These are phyloP conservation scores for Volucella zonaria DNA, from an alignment of 2,888 invertebrate genomes.

Conservation along the genomic window DNA sequence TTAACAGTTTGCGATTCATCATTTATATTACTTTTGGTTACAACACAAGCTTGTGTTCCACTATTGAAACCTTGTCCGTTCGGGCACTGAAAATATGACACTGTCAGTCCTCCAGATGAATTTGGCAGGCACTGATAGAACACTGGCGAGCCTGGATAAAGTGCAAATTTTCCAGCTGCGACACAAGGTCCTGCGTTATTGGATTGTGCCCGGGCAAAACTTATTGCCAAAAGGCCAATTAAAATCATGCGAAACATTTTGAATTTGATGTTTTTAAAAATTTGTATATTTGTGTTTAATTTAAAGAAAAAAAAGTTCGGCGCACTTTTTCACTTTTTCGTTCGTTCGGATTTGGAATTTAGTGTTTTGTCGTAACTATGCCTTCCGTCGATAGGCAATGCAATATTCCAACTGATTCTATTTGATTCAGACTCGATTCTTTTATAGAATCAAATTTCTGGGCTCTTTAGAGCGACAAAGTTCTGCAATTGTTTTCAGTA, in stretches of 20 bases:
- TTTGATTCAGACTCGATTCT: conserved; percentile 23
- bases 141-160: conserved; percentile 39
- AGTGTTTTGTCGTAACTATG: not conserved
- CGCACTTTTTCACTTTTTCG: not conserved
- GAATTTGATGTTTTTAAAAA: not conserved
- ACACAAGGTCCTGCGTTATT: conserved; percentile 46
- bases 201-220: not conserved
- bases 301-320: too few species aligned
- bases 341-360: conserved; percentile 31
- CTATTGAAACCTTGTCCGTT: conserved; percentile 37
- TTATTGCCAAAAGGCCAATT: conserved; percentile 48
- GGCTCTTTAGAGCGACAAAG: not conserved
- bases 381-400: conserved; percentile 24
- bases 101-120: conserved; percentile 35
- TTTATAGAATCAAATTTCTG: conserved; percentile 55
- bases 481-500: not conserved
- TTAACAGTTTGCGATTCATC: conserved; percentile 31
- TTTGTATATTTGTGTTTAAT: not conserved
- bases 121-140: conserved; percentile 44
- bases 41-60: conserved; percentile 8
- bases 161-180: conserved; percentile 33
- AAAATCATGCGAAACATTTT: conserved; percentile 43
- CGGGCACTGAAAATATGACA: conserved; percentile 47
- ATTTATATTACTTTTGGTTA: conserved; percentile 7
- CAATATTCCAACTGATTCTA: conserved; percentile 39